Conservation (phyloP, 30 jellyfish, hydroid and myxozoan genomes). For the Turritopsis rubra region DNA sequence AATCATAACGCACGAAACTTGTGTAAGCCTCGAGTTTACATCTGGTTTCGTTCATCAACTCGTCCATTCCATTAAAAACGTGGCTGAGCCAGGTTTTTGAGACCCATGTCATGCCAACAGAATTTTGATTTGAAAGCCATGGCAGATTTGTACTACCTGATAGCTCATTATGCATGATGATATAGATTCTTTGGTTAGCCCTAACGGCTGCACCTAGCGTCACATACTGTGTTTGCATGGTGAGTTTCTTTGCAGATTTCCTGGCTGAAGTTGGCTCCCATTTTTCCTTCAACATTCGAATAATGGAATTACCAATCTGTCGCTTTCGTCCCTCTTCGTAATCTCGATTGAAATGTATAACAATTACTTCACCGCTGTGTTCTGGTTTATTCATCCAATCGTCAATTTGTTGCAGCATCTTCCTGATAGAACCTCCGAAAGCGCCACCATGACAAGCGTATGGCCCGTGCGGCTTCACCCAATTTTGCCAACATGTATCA, state of each 20-base stretch:
- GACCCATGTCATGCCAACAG: conserved; percentile 10
- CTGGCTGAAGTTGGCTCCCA: conserved; percentile 8
- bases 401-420: conserved; percentile 45
- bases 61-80: conserved; percentile 36
- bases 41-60: conserved; percentile 22
- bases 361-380: conserved; percentile 56
- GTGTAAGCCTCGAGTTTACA: conserved; percentile 41
- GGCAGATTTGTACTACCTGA: not conserved
- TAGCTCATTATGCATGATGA: not conserved
- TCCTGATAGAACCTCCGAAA: conserved; percentile 54
- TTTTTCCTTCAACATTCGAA: not conserved
- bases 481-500: conserved; percentile 64
- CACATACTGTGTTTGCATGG: not conserved
- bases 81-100: conserved; percentile 26
- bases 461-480: conserved; percentile 12
- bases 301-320: conserved; percentile 5
- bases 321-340: conserved; percentile 16
- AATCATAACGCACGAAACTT: conserved; percentile 49
- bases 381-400: conserved; percentile 54
- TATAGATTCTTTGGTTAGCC: conserved; percentile 29
- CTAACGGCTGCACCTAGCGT: not conserved
- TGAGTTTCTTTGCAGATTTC: not conserved
- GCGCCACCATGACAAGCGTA: conserved; percentile 66
- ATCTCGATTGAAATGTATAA: conserved; percentile 64
- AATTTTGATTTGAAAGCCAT: not conserved